Base-by-base conservation (phyloP, 2,797 vertebrate species). In the Amniataba percoides region DNA sequence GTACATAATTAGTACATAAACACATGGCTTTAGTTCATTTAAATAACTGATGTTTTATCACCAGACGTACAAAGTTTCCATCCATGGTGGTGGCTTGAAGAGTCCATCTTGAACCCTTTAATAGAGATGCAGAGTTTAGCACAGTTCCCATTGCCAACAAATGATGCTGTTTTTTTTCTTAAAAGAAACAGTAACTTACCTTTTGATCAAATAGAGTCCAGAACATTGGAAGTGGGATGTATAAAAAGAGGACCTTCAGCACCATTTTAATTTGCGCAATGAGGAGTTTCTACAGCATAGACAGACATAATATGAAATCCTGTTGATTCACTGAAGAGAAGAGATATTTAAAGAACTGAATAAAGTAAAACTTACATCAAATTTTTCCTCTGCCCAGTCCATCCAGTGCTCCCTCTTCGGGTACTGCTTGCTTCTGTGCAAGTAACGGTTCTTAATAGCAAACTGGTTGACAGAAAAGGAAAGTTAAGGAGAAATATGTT, bases 121-220 rank as follows among this genome's bases (percentile, higher is more conserved):
- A 65, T 36, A 53, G 19, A 83, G 16, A 81, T 3, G 5, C 6
- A 62, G 14, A 31, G 31, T 71, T 82, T 13, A 80, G 52, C 27
- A 67, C 9, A 49, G 34, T 65, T 68, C 76, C 0, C 45, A 56
- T 59, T 34, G 2, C 1, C 16, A 52, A 45, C 1, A 46, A 23
- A 2, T n/a, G 15, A 48, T 53, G 21, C 21, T 68, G 7, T 8
- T 8, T 70, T 69, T 60, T 5, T 39, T 31, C 5, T 31, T 2
- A 31, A 31, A 39, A 43, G 7, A 5, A 45, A 36, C 11, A 59
- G 8, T 9, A 63, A 64, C 11, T 46, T 96, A 99, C 98, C 97
- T 99, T 98, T 80, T 99, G 98, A 90, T 99, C 97, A 91, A 98
- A 99, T 40, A 99, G 89, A 0, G 97, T 97, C 98, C 98, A 99